These are phyloP conservation scores for Clepsis dumicolana DNA, from an alignment of 2,888 invertebrate genomes.

Conservation along the genomic window DNA sequence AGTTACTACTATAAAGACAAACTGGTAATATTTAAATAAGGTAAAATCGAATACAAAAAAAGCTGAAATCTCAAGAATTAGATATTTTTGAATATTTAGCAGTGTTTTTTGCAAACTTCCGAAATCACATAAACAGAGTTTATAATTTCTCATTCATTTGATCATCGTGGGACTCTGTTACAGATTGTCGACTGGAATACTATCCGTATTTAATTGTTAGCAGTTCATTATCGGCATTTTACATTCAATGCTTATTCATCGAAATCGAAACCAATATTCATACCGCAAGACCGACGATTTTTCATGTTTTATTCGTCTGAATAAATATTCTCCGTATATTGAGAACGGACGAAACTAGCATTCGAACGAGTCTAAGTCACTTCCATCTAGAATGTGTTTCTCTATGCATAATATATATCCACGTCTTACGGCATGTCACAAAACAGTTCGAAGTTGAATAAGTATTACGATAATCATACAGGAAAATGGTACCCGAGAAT, in stretches of 20 bases:
- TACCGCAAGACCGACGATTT: neutral
- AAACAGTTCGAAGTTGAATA: constrained; percentile 10
- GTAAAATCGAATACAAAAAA: too few relatives aligned
- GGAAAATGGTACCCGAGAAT: constrained; percentile 16
- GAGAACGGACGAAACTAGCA: neutral
- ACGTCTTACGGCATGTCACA: constrained; percentile 18
- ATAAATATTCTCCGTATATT: neutral
- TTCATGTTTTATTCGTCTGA: neutral
- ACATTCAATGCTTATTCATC: constrained; percentile 8
- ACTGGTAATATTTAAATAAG: too few relatives aligned
- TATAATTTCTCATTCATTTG: too few relatives aligned
- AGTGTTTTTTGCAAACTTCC: too few relatives aligned
- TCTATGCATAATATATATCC: constrained; percentile 24
- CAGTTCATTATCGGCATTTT: neutral
- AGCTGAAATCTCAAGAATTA: too few relatives aligned
- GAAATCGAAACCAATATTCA: neutral
- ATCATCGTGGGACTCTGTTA: too few relatives aligned
- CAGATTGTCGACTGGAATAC: too few relatives aligned
- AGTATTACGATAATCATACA: constrained; percentile 20
- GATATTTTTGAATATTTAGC: too few relatives aligned
- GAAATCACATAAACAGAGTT: too few relatives aligned
- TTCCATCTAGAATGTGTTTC: constrained; percentile 1
- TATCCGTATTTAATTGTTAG: neutral
- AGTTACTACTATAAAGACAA: too few relatives aligned
- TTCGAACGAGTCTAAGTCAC: constrained; percentile 5